A percentile compares a stretch with the other conserved stretches of the same genome.
Conservation (phyloP, 2,113 vertebrate genomes). For the Cephalopholis sonnerati region DNA sequence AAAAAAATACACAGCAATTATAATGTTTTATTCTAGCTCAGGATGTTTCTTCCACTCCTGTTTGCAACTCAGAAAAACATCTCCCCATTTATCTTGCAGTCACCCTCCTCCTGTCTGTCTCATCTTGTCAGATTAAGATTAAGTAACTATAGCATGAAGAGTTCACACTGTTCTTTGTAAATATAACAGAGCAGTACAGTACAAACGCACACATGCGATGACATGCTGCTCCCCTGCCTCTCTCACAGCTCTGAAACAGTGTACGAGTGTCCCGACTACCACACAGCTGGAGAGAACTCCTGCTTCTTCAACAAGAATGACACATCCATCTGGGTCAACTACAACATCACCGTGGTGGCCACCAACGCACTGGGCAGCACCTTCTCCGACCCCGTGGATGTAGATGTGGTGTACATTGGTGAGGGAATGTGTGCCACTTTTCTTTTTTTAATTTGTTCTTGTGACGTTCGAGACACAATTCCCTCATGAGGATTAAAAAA, state of each 20-base stretch:
- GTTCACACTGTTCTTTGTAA: not conserved
- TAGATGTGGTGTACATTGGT: conserved; percentile 93
- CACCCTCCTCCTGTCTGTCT: not conserved
- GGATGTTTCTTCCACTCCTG: not conserved
- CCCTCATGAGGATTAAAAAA: conserved; percentile 23
- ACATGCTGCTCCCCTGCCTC: conserved; percentile 21
- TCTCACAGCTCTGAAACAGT: conserved; percentile 76
- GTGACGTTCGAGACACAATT: not conserved
- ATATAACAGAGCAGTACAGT: not conserved
- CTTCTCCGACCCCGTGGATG: conserved; percentile 85
- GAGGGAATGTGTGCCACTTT: conserved; percentile 60
- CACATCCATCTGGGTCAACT: conserved; percentile 90
- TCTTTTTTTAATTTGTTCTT: not conserved
- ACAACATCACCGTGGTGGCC: conserved; percentile 91
- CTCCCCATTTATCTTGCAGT: not conserved
- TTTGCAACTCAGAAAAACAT: not conserved
- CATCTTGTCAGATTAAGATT: not conserved
- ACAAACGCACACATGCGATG: not conserved
- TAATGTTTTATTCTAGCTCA: not conserved
- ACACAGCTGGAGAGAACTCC: conserved; percentile 89
- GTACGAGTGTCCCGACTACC: conserved; percentile 93
- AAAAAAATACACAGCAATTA: too few species aligned
- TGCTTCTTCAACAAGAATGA: conserved; percentile 94
- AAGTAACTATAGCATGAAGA: not conserved
- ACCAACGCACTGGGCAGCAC: conserved; percentile 88